Conservation (phyloP, 2,797 vertebrate species). For the Ptychadena robeensis region DNA sequence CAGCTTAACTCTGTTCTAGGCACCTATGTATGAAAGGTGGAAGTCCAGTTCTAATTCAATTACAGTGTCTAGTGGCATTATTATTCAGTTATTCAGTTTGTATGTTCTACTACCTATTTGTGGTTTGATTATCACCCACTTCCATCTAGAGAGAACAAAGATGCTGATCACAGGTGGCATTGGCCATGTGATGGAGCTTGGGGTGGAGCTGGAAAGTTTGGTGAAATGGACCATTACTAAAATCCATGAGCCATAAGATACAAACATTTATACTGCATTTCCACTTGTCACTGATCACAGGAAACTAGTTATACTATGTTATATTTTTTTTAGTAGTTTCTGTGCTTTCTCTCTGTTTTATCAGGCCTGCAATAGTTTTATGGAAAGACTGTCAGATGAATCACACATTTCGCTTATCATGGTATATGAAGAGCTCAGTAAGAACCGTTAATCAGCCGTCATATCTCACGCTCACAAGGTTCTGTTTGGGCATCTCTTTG, state of each 20-base stretch:
- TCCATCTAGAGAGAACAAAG: too few relatives aligned
- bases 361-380: background rate
- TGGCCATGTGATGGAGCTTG: too few relatives aligned
- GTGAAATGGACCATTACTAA: too few relatives aligned
- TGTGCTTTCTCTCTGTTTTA: background rate
- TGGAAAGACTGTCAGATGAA: background rate
- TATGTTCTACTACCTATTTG: too few relatives aligned
- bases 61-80: too few relatives aligned
- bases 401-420: background rate
- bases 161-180: too few relatives aligned
- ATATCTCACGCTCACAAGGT: background rate
- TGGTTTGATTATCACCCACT: too few relatives aligned
- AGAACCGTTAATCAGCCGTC: background rate
- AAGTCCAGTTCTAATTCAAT: too few relatives aligned
- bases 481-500: conserved; percentile 2
- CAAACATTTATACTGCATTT: background rate
- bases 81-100: too few relatives aligned
- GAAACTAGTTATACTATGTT: background rate
- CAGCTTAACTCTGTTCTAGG: too few relatives aligned
- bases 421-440: background rate
- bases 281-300: background rate
- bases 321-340: background rate
- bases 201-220: too few relatives aligned
- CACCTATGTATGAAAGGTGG: too few relatives aligned
- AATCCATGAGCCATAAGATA: background rate